Conservation (phyloP, 2,797 vertebrate genomes). For the Thunnus albacares region DNA sequence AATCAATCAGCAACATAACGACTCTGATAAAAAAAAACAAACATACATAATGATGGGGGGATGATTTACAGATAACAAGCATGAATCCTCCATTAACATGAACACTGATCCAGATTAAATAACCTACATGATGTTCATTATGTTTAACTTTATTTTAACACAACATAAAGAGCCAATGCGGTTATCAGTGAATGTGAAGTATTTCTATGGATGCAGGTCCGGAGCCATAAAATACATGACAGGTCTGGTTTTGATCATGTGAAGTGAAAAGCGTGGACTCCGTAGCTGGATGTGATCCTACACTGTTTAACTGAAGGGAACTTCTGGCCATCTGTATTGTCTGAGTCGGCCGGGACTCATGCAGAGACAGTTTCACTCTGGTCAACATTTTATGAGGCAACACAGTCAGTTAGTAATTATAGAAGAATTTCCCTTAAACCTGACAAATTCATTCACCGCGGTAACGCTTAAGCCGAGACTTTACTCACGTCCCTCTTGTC, state of each 20-base stretch:
- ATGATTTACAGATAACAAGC: too few species aligned
- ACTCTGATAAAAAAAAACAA: not conserved
- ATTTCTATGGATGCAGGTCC: not conserved
- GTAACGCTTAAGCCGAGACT: not conserved
- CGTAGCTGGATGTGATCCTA: not conserved
- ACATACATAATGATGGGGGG: too few species aligned
- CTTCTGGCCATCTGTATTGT: not conserved
- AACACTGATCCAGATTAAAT: not conserved
- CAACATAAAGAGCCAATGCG: not conserved
- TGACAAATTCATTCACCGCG: not conserved
- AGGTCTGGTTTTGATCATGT: slow-evolving; percentile 3
- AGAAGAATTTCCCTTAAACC: not conserved
- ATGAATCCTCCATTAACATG: not conserved
- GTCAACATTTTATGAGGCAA: not conserved
- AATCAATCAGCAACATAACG: not conserved
- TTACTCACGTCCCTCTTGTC: slow-evolving; percentile 6
- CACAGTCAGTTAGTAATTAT: not conserved
- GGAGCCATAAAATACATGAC: not conserved
- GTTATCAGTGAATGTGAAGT: not conserved
- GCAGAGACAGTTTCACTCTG: not conserved
- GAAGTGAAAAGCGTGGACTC: not conserved
- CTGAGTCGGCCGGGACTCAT: not conserved
- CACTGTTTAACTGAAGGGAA: not conserved
- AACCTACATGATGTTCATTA: not conserved
- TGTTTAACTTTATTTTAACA: slow-evolving; percentile 4